These are phyloP conservation scores for Nannospalax galili DNA, from an alignment of 2,113 vertebrate species.

Conservation along the genomic window DNA sequence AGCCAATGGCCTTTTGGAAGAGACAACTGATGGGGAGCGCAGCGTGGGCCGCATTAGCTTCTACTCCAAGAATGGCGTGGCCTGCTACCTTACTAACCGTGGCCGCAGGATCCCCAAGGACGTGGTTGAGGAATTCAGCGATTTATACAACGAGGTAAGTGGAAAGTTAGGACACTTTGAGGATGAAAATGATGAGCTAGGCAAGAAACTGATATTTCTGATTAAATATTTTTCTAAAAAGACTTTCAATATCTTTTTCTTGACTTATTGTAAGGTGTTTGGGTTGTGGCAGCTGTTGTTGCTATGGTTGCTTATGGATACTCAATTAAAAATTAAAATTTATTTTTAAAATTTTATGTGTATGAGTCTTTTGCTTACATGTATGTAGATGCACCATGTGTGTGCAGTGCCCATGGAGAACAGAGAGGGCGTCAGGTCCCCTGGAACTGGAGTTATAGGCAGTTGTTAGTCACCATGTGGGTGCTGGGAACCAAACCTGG, in stretches of 20 bases:
- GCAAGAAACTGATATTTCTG: background rate
- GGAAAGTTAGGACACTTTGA: background rate
- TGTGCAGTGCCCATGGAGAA: too few relatives aligned
- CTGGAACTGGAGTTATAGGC: too few relatives aligned
- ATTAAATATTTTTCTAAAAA: conserved; percentile 32
- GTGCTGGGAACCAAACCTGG: too few relatives aligned
- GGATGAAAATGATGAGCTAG: background rate
- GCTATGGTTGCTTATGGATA: background rate
- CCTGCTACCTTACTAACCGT: conserved; percentile 96
- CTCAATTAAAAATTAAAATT: background rate
- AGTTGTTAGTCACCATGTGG: too few relatives aligned
- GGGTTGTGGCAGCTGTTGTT: background rate
- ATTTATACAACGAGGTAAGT: conserved; percentile 98
- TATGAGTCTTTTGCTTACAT: too few relatives aligned
- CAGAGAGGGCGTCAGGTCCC: too few relatives aligned
- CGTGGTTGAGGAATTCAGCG: conserved; percentile 99
- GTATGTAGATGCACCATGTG: too few relatives aligned
- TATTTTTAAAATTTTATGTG: too few relatives aligned
- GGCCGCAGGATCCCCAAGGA: conserved; percentile 98
- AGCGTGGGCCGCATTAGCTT: conserved; percentile 97
- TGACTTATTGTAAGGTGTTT: conserved; percentile 24
- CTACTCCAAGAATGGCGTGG: conserved; percentile 97
- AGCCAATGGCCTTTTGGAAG: conserved; percentile 96
- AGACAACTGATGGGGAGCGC: conserved; percentile 95
- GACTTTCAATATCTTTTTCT: background rate